These are phyloP conservation scores for Martes martes DNA, from an alignment of 2,113 vertebrate genomes.

Conservation along the genomic window DNA sequence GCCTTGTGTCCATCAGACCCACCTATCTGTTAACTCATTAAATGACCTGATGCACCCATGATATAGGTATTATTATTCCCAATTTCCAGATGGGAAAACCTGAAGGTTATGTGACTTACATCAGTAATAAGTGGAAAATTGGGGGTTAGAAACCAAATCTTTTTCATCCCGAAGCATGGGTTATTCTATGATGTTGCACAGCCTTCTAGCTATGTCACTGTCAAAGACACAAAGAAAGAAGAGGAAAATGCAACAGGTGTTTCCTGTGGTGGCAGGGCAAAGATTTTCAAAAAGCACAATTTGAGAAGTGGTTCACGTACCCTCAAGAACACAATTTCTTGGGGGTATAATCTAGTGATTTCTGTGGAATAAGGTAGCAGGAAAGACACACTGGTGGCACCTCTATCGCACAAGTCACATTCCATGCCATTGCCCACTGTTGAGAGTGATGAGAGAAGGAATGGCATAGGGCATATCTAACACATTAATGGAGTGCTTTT, in stretches of 20 bases:
- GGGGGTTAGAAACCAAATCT: not conserved
- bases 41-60: not conserved
- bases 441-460: not conserved
- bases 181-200: not conserved
- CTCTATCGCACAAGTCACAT: not conserved
- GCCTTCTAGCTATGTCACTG: not conserved
- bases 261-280: not conserved
- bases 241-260: not conserved
- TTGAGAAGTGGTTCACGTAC: not conserved
- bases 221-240: not conserved
- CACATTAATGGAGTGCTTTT: not conserved
- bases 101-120: not conserved
- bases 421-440: not conserved
- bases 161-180: not conserved
- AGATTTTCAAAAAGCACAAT: not conserved
- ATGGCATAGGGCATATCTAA: not conserved
- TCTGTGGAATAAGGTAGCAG: not conserved
- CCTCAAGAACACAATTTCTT: constrained; percentile 6
- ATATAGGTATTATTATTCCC: not conserved
- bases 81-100: not conserved
- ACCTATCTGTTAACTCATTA: not conserved
- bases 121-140: not conserved
- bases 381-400: not conserved
- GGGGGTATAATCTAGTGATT: not conserved
- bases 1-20: not conserved